Percentiles rank a stretch among this genome's conserved stretches.
Evolutionary conservation across 2,113 vertebrate genomes (phyloP).

Genomic region (Toxotes jaculatrix): DNA sequence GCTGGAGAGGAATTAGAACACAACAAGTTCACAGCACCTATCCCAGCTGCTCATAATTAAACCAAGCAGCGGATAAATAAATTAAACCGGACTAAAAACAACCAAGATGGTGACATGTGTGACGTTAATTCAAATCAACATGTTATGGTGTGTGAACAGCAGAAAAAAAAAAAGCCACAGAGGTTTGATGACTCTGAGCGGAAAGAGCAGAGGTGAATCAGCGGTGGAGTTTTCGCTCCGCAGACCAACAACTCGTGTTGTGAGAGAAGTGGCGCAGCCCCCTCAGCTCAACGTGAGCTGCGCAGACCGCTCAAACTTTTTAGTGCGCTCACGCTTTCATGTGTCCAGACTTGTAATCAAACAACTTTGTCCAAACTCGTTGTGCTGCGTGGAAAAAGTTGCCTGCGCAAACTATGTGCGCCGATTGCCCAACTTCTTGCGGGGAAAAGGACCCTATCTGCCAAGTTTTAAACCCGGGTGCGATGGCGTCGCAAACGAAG

Average conservation of each 20-base stretch:
- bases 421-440: constrained; percentile 53
- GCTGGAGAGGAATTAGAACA: constrained; percentile 31
- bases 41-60: not conserved
- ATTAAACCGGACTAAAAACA: not conserved
- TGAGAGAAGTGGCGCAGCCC: constrained; percentile 35
- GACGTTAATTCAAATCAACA: not conserved
- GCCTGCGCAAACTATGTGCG: constrained; percentile 51
- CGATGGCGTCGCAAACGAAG: constrained; percentile 52
- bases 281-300: constrained; percentile 22
- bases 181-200: not conserved
- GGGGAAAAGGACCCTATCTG: not conserved
- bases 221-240: not conserved
- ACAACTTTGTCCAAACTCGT: constrained; percentile 14
- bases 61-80: not conserved
- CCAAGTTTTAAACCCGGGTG: not conserved
- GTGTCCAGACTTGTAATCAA: constrained; percentile 38
- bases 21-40: not conserved
- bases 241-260: constrained; percentile 7
- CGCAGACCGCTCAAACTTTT: constrained; percentile 51
- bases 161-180: not conserved
- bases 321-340: constrained; percentile 9
- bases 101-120: too few species aligned
- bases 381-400: not conserved
- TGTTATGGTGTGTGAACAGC: not conserved
- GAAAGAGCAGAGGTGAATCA: constrained; percentile 18